phyloP scores from a whole-genome alignment of 2,888 invertebrate genomes.

The Balanococcus diminutus region DNA sequence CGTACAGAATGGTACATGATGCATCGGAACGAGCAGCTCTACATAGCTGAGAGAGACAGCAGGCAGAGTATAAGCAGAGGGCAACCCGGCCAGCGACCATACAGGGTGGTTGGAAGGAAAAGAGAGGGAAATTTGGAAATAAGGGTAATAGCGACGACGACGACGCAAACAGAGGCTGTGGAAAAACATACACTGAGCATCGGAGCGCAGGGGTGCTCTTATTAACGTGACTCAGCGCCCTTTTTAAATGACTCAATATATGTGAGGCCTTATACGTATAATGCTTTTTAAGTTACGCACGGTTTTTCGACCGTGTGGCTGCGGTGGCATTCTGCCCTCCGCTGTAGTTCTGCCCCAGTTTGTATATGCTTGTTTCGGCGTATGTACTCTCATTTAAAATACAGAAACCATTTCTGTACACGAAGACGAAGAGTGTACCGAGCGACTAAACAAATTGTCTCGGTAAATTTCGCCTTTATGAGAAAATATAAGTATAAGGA shows the following conservation, averaged over 20 bases:
- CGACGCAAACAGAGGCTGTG: too few species aligned
- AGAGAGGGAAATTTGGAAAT: neutral
- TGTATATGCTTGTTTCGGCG: too few species aligned
- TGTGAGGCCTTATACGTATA: neutral
- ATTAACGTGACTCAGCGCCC: slow-evolving; percentile 26
- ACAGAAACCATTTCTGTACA: slow-evolving; percentile 5
- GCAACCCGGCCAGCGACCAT: neutral
- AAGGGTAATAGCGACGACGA: neutral
- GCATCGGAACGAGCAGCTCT: neutral
- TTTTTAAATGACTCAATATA: slow-evolving; percentile 30
- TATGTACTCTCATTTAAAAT: slow-evolving; percentile 22
- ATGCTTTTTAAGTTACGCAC: neutral
- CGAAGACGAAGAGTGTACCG: neutral
- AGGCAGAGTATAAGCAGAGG: too few species aligned
- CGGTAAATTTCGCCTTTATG: slow-evolving; percentile 29
- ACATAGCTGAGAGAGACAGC: too few species aligned
- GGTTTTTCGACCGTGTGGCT: too few species aligned
- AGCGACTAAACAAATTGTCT: slow-evolving; percentile 18
- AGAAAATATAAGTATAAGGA: neutral
- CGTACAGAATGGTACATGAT: neutral
- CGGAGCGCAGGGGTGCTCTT: neutral
- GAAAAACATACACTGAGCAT: neutral
- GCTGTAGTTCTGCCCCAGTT: neutral
- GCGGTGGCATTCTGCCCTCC: neutral
- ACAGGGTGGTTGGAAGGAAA: neutral